These are phyloP conservation scores for Thymallus thymallus DNA, from an alignment of 2,113 vertebrate species.

Conservation along the genomic window DNA sequence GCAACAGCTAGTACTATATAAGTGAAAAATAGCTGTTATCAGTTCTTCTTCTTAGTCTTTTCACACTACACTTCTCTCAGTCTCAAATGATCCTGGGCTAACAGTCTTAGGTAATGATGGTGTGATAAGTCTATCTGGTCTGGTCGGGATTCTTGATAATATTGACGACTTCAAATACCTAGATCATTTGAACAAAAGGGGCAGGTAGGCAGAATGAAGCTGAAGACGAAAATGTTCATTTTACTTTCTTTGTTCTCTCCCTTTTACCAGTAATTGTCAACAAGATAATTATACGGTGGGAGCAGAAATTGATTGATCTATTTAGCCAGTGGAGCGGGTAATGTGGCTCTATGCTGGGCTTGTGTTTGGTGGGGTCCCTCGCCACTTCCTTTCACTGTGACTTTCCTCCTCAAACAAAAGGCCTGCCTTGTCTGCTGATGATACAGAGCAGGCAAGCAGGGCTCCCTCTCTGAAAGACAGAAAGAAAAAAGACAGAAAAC, in stretches of 20 bases:
- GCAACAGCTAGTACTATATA: too few relatives aligned
- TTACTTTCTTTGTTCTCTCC: conserved; percentile 17
- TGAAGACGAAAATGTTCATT: conserved; percentile 26
- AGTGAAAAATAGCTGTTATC: too few relatives aligned
- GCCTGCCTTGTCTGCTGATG: conserved; percentile 73
- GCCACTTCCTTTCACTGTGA: conserved; percentile 64
- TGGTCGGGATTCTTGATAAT: not conserved
- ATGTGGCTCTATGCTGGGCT: conserved; percentile 65
- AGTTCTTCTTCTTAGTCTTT: not conserved
- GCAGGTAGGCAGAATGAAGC: conserved; percentile 10
- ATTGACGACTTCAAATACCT: not conserved
- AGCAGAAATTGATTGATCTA: conserved; percentile 51
- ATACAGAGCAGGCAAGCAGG: conserved; percentile 73
- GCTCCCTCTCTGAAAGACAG: conserved; percentile 79
- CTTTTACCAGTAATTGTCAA: conserved; percentile 26
- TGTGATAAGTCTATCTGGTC: not conserved
- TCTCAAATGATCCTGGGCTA: not conserved
- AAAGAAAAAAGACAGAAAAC: conserved; percentile 75
- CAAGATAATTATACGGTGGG: conserved; percentile 40
- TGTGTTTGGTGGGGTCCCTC: conserved; percentile 60
- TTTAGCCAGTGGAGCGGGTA: conserved; percentile 62
- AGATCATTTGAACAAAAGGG: conserved; percentile 12
- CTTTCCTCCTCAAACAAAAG: conserved; percentile 75
- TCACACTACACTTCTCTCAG: not conserved
- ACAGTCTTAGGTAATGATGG: not conserved